Percentiles rank a stretch among this genome's conserved stretches.
These are phyloP conservation scores for Diadegma fenestrale DNA, from an alignment of 2,888 invertebrate species.

Conservation along the genomic window DNA sequence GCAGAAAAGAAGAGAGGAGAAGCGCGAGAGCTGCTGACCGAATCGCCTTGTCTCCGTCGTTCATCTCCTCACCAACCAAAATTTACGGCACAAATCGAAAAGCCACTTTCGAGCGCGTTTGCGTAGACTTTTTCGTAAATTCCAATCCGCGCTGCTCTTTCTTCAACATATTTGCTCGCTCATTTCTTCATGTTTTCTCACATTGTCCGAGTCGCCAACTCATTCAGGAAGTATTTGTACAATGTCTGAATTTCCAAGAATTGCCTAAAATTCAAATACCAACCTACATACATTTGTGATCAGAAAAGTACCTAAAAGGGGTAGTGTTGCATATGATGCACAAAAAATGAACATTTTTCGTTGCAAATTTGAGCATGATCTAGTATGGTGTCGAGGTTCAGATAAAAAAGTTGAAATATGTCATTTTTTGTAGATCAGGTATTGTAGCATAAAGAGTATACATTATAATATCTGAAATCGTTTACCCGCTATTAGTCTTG, in stretches of 20 bases:
- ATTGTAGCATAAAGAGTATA: too few species aligned
- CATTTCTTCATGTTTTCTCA: slow-evolving; percentile 1
- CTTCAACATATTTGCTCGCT: not conserved
- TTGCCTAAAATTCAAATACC: not conserved
- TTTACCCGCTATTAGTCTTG: slow-evolving; percentile 53
- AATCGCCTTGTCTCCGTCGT: slow-evolving; percentile 57
- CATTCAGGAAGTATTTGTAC: not conserved
- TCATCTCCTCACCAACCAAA: slow-evolving; percentile 29
- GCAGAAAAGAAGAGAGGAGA: slow-evolving; percentile 18
- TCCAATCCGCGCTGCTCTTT: not conserved
- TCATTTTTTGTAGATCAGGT: not conserved
- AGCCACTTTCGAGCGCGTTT: not conserved
- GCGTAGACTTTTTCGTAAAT: not conserved
- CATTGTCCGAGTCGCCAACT: not conserved
- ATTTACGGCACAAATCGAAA: slow-evolving; percentile 23
- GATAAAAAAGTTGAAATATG: not conserved
- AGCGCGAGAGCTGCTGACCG: slow-evolving; percentile 67
- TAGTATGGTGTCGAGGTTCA: too few species aligned
- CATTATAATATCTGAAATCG: slow-evolving; percentile 22
- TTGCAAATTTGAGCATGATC: too few species aligned
- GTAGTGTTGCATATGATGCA: too few species aligned
- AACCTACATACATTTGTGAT: too few species aligned
- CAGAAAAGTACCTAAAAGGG: too few species aligned
- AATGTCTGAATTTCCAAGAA: not conserved
- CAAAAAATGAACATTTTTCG: too few species aligned